Conservation (phyloP, 2,888 invertebrate species). For the Abrostola triplasia region DNA sequence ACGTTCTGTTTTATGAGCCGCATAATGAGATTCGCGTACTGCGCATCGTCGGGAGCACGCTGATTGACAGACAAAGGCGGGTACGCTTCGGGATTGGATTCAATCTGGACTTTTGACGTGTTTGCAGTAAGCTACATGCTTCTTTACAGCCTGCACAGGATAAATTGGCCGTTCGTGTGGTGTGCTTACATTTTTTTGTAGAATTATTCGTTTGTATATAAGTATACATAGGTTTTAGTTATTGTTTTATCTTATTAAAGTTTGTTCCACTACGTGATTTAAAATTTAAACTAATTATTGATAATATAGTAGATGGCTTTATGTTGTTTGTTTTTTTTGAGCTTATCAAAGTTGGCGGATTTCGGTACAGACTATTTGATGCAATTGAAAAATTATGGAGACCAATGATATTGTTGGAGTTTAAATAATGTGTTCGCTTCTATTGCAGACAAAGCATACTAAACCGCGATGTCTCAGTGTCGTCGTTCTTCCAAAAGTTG, state of each 20-base stretch:
- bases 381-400: neutral
- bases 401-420: neutral
- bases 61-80: conserved; percentile 78
- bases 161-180: conserved; percentile 53
- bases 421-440: too few relatives aligned
- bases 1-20: conserved; percentile 75
- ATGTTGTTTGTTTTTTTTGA: conserved; percentile 26
- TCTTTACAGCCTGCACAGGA: conserved; percentile 29
- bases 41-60: conserved; percentile 74
- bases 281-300: conserved; percentile 72
- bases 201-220: conserved; percentile 84
- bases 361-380: neutral
- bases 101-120: conserved; percentile 78
- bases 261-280: conserved; percentile 67
- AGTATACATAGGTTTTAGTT: conserved; percentile 88
- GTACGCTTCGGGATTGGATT: conserved; percentile 82
- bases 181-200: conserved; percentile 70
- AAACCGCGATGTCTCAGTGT: too few relatives aligned
- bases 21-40: conserved; percentile 75
- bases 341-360: neutral
- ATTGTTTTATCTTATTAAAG: conserved; percentile 76
- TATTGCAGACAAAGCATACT: too few relatives aligned
- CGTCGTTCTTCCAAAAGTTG: conserved; percentile 5
- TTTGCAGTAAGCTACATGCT: conserved; percentile 28
- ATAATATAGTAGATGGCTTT: conserved; percentile 37